Evolutionary conservation across 2,797 vertebrate species (phyloP).

Genomic region (Bothrops alternatus): DNA sequence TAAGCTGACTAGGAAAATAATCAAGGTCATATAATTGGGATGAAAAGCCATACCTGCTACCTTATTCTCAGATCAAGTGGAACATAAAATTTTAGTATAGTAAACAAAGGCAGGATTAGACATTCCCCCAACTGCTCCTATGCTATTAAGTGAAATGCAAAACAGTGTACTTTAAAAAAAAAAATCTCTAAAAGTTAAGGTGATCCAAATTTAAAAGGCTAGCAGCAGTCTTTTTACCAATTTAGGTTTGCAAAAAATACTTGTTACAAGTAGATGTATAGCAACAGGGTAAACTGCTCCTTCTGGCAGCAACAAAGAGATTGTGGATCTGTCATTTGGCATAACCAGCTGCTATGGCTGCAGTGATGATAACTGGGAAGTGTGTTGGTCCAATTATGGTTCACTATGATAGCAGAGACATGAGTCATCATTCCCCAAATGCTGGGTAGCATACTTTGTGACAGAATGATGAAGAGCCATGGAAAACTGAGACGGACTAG

Average conservation of each 20-base stretch:
- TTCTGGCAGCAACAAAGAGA: slow-evolving; percentile 2
- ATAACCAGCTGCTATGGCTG: not conserved
- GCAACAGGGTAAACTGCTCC: not conserved
- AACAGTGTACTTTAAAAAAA: not conserved
- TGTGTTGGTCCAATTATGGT: slow-evolving; percentile 3
- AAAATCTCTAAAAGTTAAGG: not conserved
- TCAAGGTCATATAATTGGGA: not conserved
- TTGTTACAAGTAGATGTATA: not conserved
- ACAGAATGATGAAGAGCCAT: slow-evolving; percentile 1
- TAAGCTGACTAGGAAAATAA: not conserved
- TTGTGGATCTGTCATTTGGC: slow-evolving; percentile 3
- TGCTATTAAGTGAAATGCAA: not conserved
- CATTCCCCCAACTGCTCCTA: not conserved
- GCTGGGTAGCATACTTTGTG: not conserved
- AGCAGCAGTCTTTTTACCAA: not conserved
- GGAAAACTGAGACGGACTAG: not conserved
- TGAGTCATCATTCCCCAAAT: slow-evolving; percentile 9
- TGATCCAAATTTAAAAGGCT: slow-evolving; percentile 4
- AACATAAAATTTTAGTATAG: not conserved
- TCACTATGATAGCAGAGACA: not conserved
- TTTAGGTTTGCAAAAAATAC: not conserved
- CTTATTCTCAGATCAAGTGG: not conserved
- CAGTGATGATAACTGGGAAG: slow-evolving; percentile 5
- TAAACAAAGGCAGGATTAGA: not conserved
- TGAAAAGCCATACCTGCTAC: not conserved